A percentile compares a stretch with the other conserved stretches of the same genome.
phyloP scores from a whole-genome alignment of 2,113 vertebrate species.

The Rhabdornis inornatus region DNA sequence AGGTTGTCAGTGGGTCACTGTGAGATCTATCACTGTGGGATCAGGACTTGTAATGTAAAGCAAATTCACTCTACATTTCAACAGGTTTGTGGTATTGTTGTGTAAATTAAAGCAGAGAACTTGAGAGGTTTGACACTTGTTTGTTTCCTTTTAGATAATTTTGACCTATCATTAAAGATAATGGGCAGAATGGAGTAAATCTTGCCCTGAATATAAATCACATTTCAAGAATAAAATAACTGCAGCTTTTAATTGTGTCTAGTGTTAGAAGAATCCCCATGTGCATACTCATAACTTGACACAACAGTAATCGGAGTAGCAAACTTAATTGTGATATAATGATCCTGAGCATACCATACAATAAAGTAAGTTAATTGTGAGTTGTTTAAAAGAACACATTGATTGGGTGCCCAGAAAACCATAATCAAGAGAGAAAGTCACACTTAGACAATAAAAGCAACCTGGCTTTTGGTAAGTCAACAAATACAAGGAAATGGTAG shows the following conservation, averaged over 20 bases:
- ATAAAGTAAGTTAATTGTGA: background rate
- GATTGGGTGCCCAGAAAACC: background rate
- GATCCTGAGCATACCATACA: background rate
- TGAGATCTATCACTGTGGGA: background rate
- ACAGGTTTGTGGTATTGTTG: background rate
- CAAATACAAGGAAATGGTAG: background rate
- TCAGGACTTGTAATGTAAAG: background rate
- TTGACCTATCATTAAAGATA: conserved; percentile 2
- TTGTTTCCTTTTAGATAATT: background rate
- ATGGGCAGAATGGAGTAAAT: background rate
- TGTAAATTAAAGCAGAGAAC: background rate
- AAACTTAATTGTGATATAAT: conserved; percentile 44
- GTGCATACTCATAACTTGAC: conserved; percentile 13
- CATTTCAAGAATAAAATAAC: background rate
- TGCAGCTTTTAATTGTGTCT: conserved; percentile 3
- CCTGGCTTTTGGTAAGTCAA: background rate
- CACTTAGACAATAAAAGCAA: background rate
- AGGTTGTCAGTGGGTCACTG: background rate
- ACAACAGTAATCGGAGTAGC: background rate
- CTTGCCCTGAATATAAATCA: background rate
- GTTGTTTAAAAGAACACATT: background rate
- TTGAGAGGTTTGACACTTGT: background rate
- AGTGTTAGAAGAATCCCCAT: background rate
- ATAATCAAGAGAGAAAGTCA: background rate
- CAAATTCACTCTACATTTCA: background rate